phyloP scores from a whole-genome alignment of 2,888 invertebrate genomes.

The Epiblema foenella region DNA sequence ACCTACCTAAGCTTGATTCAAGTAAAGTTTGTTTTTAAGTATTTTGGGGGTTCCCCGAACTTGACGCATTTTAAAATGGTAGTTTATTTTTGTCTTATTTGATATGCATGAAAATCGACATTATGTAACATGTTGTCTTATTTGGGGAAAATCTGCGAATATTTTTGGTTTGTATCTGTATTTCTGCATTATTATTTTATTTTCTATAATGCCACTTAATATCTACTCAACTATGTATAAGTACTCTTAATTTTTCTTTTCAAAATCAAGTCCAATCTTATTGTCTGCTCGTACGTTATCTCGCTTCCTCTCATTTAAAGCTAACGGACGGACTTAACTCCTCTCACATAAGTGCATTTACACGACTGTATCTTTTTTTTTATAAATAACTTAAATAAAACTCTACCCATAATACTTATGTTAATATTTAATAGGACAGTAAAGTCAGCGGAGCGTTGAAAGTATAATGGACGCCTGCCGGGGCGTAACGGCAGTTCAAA shows the following conservation, averaged over 20 bases:
- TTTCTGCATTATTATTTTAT: no score
- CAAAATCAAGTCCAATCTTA: background rate
- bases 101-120: no score
- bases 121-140: background rate
- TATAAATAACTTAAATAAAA: slow-evolving; percentile 48
- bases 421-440: slow-evolving; percentile 77
- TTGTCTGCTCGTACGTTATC: background rate
- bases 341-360: slow-evolving; percentile 20
- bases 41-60: slow-evolving; percentile 17
- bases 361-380: slow-evolving; percentile 29
- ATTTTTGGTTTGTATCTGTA: background rate
- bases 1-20: no score
- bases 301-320: background rate
- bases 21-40: slow-evolving; percentile 17
- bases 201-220: background rate
- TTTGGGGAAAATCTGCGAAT: background rate
- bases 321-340: background rate
- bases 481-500: slow-evolving; percentile 69
- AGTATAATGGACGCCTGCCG: slow-evolving; percentile 70
- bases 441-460: slow-evolving; percentile 71
- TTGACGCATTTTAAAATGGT: background rate
- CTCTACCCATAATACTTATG: slow-evolving; percentile 62
- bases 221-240: background rate
- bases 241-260: background rate
- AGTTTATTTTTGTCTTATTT: background rate